Conservation (phyloP, 2,888 invertebrate genomes). For the Criorhina ranunculi region DNA sequence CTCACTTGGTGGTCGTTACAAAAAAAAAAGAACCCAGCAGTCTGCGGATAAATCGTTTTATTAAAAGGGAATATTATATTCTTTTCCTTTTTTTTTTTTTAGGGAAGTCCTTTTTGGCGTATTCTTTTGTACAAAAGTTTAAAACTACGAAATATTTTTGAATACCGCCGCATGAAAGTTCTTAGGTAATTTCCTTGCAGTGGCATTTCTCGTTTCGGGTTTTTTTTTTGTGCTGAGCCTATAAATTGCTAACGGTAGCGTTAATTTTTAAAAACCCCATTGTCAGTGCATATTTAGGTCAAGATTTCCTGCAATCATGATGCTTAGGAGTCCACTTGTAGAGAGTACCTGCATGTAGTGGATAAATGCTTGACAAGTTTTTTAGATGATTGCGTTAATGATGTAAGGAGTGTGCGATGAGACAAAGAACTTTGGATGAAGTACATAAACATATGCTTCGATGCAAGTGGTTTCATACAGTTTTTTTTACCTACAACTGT, state of each 20-base stretch:
- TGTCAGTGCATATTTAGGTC: slow-evolving; percentile 29
- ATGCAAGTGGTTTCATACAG: too few relatives aligned
- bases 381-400: too few relatives aligned
- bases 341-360: background rate
- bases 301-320: slow-evolving; percentile 30
- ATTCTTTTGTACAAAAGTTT: slow-evolving; percentile 19
- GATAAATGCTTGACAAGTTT: too few relatives aligned
- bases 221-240: slow-evolving; percentile 5
- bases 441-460: too few relatives aligned
- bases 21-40: slow-evolving; percentile 26
- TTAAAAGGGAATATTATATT: slow-evolving; percentile 32
- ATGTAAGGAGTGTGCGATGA: too few relatives aligned
- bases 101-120: background rate
- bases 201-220: background rate
- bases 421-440: too few relatives aligned
- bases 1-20: slow-evolving; percentile 60
- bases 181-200: background rate
- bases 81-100: slow-evolving; percentile 10
- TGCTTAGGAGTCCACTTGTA: slow-evolving; percentile 1
- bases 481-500: too few relatives aligned
- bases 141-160: background rate
- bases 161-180: slow-evolving; percentile 17
- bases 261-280: slow-evolving; percentile 32
- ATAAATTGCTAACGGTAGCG: slow-evolving; percentile 25
- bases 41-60: slow-evolving; percentile 55